Conservation (phyloP, 1,140 invertebrate species). For the Sweltsa coloradensis region DNA sequence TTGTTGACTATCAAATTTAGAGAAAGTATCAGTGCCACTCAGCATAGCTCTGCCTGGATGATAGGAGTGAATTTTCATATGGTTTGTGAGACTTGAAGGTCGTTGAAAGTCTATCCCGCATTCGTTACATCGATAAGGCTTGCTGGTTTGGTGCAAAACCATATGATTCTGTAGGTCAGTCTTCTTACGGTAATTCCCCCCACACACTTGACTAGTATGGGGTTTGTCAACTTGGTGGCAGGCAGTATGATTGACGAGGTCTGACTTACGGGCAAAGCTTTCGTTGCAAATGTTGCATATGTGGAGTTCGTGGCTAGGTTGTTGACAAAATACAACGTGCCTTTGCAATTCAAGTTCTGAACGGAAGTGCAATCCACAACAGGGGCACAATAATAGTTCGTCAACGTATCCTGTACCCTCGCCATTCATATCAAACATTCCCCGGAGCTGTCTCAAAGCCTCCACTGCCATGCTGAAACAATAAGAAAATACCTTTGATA, state of each 20-base stretch:
- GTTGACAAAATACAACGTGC: conserved; percentile 20
- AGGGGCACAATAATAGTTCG: background rate
- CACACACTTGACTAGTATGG: conserved; percentile 27
- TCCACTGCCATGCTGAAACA: conserved; percentile 32
- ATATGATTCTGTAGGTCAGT: conserved; percentile 31
- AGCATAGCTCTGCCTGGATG: conserved; percentile 7
- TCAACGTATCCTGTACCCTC: too few species aligned
- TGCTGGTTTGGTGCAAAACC: conserved; percentile 31
- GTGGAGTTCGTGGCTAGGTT: too few species aligned
- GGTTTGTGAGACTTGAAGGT: conserved; percentile 37
- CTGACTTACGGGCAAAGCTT: conserved; percentile 29
- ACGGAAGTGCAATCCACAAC: background rate
- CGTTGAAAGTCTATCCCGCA: conserved; percentile 34
- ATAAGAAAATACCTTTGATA: too few species aligned
- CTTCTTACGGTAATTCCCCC: conserved; percentile 29
- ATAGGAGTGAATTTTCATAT: conserved; percentile 36
- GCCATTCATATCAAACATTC: conserved; percentile 29
- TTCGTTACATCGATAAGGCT: conserved; percentile 29
- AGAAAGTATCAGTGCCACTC: too few species aligned
- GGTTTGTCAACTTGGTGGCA: conserved; percentile 31
- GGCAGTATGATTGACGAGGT: conserved; percentile 31
- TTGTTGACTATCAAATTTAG: too few species aligned
- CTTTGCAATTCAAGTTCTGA: conserved; percentile 17
- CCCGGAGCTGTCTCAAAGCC: conserved; percentile 33
- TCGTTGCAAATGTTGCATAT: conserved; percentile 28